phyloP scores from a whole-genome alignment of 2,888 invertebrate genomes.

The Drosophila acutilabella region DNA sequence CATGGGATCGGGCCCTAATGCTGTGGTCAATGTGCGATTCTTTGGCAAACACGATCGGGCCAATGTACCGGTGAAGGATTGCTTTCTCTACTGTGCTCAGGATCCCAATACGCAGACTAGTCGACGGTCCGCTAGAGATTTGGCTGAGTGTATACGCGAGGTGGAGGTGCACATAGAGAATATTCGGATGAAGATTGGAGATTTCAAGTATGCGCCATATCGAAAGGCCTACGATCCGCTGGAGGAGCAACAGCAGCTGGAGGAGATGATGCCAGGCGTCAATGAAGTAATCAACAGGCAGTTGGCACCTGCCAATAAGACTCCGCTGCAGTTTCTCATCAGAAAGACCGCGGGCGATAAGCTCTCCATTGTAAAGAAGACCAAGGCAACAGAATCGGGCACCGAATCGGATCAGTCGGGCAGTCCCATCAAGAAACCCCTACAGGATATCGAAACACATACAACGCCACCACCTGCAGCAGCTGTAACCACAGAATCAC shows the following conservation, averaged over 20 bases:
- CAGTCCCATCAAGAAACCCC: constrained; percentile 58
- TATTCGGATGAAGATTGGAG: constrained; percentile 89
- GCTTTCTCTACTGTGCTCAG: constrained; percentile 92
- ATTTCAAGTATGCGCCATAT: constrained; percentile 90
- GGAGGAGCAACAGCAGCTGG: constrained; percentile 88
- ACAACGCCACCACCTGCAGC: neutral
- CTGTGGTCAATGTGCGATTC: constrained; percentile 95
- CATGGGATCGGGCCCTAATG: constrained; percentile 89
- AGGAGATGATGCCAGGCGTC: constrained; percentile 87
- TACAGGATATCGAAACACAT: neutral
- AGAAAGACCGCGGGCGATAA: constrained; percentile 84
- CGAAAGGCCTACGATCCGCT: constrained; percentile 89
- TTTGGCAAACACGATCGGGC: constrained; percentile 98
- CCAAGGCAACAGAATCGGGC: constrained; percentile 73
- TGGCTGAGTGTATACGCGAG: constrained; percentile 89
- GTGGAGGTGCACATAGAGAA: constrained; percentile 91
- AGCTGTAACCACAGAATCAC: constrained; percentile 31
- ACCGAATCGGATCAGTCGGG: constrained; percentile 80
- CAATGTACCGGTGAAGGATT: constrained; percentile 94
- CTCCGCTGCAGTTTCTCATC: constrained; percentile 84
- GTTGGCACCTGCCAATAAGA: constrained; percentile 71
- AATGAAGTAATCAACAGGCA: constrained; percentile 75
- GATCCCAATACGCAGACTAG: constrained; percentile 87
- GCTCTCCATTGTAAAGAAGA: constrained; percentile 84
- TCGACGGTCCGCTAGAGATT: constrained; percentile 85